Evolutionary conservation across 1,140 invertebrate species (phyloP), one percentile per base, ranked within the genome.

Genomic region (Psilanteris sp.): DNA sequence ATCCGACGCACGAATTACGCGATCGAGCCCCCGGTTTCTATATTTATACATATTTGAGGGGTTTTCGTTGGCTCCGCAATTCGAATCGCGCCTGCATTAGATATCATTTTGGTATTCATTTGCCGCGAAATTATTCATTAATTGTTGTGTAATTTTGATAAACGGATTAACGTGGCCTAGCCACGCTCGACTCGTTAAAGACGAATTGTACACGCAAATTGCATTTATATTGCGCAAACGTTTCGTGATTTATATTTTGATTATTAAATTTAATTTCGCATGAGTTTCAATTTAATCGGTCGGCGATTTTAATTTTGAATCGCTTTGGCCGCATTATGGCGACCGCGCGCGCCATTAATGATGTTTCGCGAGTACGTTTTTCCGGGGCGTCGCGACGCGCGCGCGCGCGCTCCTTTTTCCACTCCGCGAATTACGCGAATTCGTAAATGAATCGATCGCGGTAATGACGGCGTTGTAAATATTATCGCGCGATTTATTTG

Each of bases 81-180:
- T n/a, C 6, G 18, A n/a, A 34, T 20, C n/a, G 9, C 13, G 8
- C 26, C n/a, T 27, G 48, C 50, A 67, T 67, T 67, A 67, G 62
- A 55, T 68, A 57, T 68, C 64, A 34, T 50, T 68, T 57, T 50
- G 32, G 18, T 50, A 50, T 57, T 48, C 50, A 68, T 68, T 50
- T 27, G 43, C 50, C 50, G 26, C 31, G 37, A 68, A 70, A 59
- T 70, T 32, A 29, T 52, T 43, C 54, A 59, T 70, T 31, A 59
- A 59, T 57, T 67, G 50, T 54, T 68, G 9, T 41, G 26, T 59
- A 59, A 57, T 57, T 59, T 43, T 59, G 34, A 59, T 70, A 44
- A 52, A 50, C 34, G n/a, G 50, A 68, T 68, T 57, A 59, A 43
- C 34, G 7, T n/a, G 22, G 1, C 6, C 22, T 16, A 13, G 4